A percentile compares a stretch with the other conserved stretches of the same genome.
These are phyloP conservation scores for Hololepta plana DNA, from an alignment of 2,888 invertebrate genomes.

Conservation along the genomic window DNA sequence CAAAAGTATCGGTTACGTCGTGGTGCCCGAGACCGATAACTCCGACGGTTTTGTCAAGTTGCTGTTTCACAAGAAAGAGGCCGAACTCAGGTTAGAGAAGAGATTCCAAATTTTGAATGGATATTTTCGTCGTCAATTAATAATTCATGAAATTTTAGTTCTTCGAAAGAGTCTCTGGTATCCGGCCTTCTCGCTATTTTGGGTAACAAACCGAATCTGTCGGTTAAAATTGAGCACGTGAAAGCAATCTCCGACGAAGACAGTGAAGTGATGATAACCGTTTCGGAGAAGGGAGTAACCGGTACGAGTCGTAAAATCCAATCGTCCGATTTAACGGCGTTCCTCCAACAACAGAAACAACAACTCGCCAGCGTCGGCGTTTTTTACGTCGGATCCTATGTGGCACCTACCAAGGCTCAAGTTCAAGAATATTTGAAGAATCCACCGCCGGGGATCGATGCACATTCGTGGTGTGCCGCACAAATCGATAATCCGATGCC, in stretches of 20 bases:
- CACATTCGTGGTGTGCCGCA: conserved; percentile 89
- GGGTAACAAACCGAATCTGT: conserved; percentile 71
- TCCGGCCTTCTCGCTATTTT: conserved; percentile 49
- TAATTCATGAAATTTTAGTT: conserved; percentile 5
- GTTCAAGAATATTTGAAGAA: conserved; percentile 76
- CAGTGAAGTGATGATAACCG: conserved; percentile 52
- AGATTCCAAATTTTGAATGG: not conserved
- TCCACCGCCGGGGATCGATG: conserved; percentile 85
- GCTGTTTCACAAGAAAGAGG: conserved; percentile 62
- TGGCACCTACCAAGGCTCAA: conserved; percentile 59
- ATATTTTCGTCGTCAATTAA: conserved; percentile 1
- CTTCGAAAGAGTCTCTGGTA: conserved; percentile 51
- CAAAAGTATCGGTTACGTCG: conserved; percentile 87
- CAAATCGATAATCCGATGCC: conserved; percentile 91
- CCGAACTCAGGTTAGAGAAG: conserved; percentile 60
- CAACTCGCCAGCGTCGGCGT: conserved; percentile 60
- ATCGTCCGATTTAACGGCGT: conserved; percentile 51
- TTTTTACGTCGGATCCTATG: conserved; percentile 49
- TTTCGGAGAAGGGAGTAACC: conserved; percentile 50
- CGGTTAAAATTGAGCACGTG: conserved; percentile 58
- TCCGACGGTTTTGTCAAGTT: conserved; percentile 82
- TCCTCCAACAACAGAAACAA: conserved; percentile 53
- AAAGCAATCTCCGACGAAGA: conserved; percentile 63
- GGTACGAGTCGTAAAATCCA: conserved; percentile 49
- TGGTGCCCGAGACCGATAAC: conserved; percentile 70